A percentile compares a stretch with the other conserved stretches of the same genome.
Evolutionary conservation across 2,797 vertebrate genomes (phyloP).

Genomic region (Momotus momota): DNA sequence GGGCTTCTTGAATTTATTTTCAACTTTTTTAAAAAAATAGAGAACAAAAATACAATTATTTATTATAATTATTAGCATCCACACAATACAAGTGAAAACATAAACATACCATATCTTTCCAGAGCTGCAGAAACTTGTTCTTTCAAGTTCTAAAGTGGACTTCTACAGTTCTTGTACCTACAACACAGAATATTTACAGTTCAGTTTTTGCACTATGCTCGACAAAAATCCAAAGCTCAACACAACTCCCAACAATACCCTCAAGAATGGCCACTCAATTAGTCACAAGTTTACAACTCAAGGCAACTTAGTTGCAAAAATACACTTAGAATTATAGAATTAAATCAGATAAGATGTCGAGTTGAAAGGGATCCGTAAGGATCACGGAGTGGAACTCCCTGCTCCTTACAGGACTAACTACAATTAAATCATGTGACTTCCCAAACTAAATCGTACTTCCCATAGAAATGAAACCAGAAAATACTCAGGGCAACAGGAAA

Average conservation of each 20-base stretch:
- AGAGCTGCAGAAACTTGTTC: slow-evolving; percentile 69
- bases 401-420: neutral
- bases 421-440: neutral
- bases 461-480: neutral
- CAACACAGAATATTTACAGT: slow-evolving; percentile 74
- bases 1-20: neutral
- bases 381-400: neutral
- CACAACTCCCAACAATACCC: neutral
- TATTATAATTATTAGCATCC: slow-evolving; percentile 9
- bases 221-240: neutral
- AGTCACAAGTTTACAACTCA: neutral
- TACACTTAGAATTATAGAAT: neutral
- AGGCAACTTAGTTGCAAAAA: neutral
- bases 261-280: neutral
- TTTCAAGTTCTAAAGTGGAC: slow-evolving; percentile 70
- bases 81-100: slow-evolving; percentile 5
- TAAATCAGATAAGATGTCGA: neutral
- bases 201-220: slow-evolving; percentile 41
- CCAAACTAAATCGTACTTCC: neutral
- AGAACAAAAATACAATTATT: neutral
- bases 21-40: neutral
- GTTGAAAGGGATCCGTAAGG: neutral
- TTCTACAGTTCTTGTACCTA: slow-evolving; percentile 77
- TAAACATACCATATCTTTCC: slow-evolving; percentile 80
- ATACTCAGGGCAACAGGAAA: neutral